Evolutionary conservation across 2,113 vertebrate species (phyloP).

Genomic region (Illadopsis cleaveri): DNA sequence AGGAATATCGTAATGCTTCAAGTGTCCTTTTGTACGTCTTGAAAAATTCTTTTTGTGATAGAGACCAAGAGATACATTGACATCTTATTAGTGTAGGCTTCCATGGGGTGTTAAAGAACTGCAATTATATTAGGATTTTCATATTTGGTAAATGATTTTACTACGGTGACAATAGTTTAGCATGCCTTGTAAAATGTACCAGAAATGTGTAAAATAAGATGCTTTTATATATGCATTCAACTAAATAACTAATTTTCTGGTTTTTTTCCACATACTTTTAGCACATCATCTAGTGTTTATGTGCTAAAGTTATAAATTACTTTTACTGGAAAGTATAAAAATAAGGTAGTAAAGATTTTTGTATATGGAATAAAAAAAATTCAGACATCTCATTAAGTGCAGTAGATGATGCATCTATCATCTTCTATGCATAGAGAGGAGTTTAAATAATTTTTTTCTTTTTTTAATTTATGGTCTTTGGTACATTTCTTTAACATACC

Average conservation of each 20-base stretch:
- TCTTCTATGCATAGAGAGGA: neutral
- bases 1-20: neutral
- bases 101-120: neutral
- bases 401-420: neutral
- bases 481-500: neutral
- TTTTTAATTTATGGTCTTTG: neutral
- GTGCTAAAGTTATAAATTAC: neutral
- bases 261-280: neutral
- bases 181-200: neutral
- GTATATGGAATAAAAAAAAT: neutral
- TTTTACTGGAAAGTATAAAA: neutral
- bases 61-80: fast-evolving
- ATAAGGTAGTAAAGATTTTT: neutral
- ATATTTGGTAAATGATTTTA: neutral
- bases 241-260: neutral
- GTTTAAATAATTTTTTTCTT: neutral
- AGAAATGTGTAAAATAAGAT: neutral
- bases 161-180: neutral
- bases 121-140: neutral
- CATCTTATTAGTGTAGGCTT: neutral
- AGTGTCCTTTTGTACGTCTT: neutral
- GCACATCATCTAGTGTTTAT: neutral
- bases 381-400: neutral
- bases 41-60: neutral
- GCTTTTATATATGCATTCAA: neutral